These are phyloP conservation scores for Cryptosula pallasiana DNA, from an alignment of 2,888 invertebrate species.

Conservation along the genomic window DNA sequence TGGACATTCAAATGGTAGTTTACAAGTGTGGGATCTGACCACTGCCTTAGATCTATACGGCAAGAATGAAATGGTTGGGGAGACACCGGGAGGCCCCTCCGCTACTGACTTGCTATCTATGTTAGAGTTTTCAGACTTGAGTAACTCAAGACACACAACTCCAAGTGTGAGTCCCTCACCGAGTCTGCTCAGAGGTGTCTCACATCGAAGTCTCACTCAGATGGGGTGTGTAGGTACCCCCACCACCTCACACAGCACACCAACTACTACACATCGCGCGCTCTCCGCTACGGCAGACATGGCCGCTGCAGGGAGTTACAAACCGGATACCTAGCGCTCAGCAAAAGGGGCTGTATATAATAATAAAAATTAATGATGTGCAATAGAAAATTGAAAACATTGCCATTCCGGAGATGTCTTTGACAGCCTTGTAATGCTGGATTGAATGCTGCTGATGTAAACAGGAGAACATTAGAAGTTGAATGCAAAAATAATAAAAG, in stretches of 20 bases:
- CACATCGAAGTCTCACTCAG: neutral
- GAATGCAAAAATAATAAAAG: too few relatives aligned
- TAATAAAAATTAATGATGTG: too few relatives aligned
- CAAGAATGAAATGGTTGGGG: constrained; percentile 33
- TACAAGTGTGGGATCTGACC: constrained; percentile 87
- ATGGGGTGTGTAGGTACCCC: neutral
- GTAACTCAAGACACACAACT: constrained; percentile 69
- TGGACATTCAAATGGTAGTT: constrained; percentile 50
- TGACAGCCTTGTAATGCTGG: too few relatives aligned
- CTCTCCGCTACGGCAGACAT: too few relatives aligned
- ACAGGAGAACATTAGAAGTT: too few relatives aligned
- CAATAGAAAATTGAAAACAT: too few relatives aligned
- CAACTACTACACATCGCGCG: too few relatives aligned
- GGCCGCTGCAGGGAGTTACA: too few relatives aligned
- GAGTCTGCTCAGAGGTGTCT: constrained; percentile 39
- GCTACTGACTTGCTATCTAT: constrained; percentile 83
- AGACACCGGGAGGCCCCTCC: constrained; percentile 72
- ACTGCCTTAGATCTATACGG: constrained; percentile 75
- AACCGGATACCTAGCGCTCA: too few relatives aligned
- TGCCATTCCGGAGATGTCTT: too few relatives aligned
- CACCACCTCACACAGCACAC: neutral
- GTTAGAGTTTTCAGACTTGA: constrained; percentile 88
- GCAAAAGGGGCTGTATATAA: too few relatives aligned
- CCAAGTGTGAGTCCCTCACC: constrained; percentile 75
- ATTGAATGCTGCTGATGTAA: too few relatives aligned